Conservation (phyloP, 2,113 vertebrate genomes). For the Anser cygnoides region DNA sequence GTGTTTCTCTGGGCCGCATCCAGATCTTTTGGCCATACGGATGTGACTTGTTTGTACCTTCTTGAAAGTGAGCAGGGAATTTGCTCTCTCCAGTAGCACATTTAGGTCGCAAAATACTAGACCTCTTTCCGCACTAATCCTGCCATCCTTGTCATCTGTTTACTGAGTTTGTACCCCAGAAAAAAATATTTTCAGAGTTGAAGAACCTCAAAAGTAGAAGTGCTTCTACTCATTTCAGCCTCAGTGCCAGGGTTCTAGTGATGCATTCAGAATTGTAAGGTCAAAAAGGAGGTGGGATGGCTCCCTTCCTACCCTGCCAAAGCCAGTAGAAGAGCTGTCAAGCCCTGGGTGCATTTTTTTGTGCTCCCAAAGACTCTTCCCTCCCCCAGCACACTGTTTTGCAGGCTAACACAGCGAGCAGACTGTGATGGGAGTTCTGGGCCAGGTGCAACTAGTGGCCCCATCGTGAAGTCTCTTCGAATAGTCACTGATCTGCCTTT, state of each 20-base stretch:
- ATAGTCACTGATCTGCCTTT: background rate
- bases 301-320: accelerated
- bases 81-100: accelerated
- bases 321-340: background rate
- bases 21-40: background rate
- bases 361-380: background rate
- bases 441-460: accelerated
- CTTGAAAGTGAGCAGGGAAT: background rate
- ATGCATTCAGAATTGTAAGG: background rate
- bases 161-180: background rate
- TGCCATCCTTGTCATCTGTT: background rate
- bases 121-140: background rate
- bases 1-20: background rate
- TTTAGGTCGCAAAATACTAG: background rate
- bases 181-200: background rate
- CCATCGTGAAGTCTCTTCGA: background rate
- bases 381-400: accelerated
- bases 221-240: background rate
- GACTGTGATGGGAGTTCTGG: too few species aligned
- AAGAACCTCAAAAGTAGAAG: background rate
- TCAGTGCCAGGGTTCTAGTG: background rate
- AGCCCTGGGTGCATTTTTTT: background rate
- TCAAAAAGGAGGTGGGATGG: background rate
- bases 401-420: too few species aligned
- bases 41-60: background rate